Base-by-base conservation (phyloP, 2,888 invertebrate genomes). In the Netelia fuscicornis region DNA sequence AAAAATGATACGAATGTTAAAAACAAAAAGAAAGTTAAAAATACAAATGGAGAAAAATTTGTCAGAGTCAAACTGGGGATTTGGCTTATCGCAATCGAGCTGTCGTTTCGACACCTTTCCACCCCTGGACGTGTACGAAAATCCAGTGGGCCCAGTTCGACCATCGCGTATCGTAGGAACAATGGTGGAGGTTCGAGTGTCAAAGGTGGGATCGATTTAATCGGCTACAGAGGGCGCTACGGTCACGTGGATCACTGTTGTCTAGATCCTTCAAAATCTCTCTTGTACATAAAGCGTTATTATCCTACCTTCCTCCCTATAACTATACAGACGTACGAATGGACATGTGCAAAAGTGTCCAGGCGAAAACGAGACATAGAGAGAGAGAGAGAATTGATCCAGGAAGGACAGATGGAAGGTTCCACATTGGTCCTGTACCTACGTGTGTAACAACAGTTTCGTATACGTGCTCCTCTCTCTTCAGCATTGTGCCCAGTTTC, bases 401-500 rank as follows among this genome's bases (percentile, higher is more conserved):
- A 58, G 60, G 89, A 87, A 92, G 92, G 92, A 92, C 92, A 92
- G 90, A 83, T 86, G 87, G 88, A 89, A 88, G 88, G 89, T 83
- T 89, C 89, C 88, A 89, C 88, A 87, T 62, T 11, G 48, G 54
- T 56, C 62, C 78, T 70, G 6, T 70, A 81, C 70, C 78, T 65
- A 75, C 81, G 68, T 71, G 60, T 25, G 42, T 17, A n/a, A 13
- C 13, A 6, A 54, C 54, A 54, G 17, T 54, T 17, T n/a, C 54
- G n/a, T n/a, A 54, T 54, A 37, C 37, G 3, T 37, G 37, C 37
- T 78, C 78, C 74, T 52, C 68, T 75, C 68, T 60, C 23, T 75
- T 86, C 85, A 87, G 89, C 89, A 87, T 88, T 88, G 90, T 88
- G 88, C 89, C 30, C 62, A 10, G 87, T 90, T 91, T 91, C 90